These are phyloP conservation scores for Ardeotis arabs DNA, from an alignment of 2,113 vertebrate genomes.

Conservation along the genomic window DNA sequence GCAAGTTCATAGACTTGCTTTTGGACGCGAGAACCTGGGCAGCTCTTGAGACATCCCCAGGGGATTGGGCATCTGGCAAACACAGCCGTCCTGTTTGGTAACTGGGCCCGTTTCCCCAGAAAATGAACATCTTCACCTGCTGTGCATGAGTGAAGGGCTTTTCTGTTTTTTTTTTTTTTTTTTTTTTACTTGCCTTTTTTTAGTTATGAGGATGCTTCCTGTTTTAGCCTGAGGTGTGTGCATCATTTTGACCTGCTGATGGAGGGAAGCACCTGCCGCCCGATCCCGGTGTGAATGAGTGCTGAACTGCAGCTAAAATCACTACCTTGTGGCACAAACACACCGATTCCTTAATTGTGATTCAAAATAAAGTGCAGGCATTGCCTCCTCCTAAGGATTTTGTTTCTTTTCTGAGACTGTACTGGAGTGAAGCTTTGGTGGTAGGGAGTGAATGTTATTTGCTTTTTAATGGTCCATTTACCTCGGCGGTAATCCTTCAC, in stretches of 20 bases:
- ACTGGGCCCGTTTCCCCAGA: background rate
- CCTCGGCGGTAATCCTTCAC: slow-evolving; percentile 13
- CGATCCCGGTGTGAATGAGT: fast-evolving
- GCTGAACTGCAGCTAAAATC: background rate
- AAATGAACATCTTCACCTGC: background rate
- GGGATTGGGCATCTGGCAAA: background rate
- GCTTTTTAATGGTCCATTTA: slow-evolving; percentile 55
- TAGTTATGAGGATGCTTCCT: background rate
- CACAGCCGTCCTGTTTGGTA: background rate
- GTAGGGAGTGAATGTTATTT: background rate
- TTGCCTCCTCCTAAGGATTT: background rate
- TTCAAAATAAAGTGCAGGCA: background rate
- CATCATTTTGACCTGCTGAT: background rate
- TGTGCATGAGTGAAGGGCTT: background rate
- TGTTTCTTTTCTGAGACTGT: background rate
- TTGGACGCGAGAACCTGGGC: background rate
- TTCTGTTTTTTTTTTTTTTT: too few species aligned
- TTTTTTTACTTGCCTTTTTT: background rate
- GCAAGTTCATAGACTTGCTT: background rate
- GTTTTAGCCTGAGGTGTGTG: background rate
- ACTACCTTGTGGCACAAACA: background rate
- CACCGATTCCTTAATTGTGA: background rate
- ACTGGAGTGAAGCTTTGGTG: background rate
- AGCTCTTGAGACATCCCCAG: background rate
- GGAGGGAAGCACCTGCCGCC: background rate